Conservation (phyloP, 1,140 invertebrate genomes). For the Pogonomyrmex barbatus region DNA sequence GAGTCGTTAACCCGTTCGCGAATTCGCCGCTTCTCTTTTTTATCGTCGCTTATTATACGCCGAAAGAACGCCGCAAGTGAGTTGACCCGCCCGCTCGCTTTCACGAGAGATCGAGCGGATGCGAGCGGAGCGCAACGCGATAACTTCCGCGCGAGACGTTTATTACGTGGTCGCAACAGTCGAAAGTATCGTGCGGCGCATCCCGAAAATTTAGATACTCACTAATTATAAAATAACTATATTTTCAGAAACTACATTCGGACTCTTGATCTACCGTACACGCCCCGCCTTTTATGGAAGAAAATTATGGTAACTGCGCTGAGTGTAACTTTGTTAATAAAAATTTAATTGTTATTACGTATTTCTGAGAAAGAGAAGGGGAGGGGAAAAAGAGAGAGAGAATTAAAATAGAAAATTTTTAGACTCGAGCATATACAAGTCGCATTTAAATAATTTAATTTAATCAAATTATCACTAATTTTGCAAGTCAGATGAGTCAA, state of each 20-base stretch:
- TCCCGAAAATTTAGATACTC: constrained; percentile 9
- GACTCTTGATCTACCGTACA: not conserved
- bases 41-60: constrained; percentile 56
- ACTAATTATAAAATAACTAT: constrained; percentile 1
- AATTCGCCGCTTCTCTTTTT: constrained; percentile 63
- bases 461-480: not conserved
- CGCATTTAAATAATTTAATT: not conserved
- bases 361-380: not conserved
- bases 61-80: constrained; percentile 21
- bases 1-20: constrained; percentile 73
- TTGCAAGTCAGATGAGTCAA: not conserved
- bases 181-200: constrained; percentile 48
- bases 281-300: not conserved
- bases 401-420: not conserved
- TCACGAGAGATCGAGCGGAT: constrained; percentile 65
- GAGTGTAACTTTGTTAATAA: not conserved
- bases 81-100: constrained; percentile 33
- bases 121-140: constrained; percentile 73
- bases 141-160: constrained; percentile 76
- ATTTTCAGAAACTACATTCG: not conserved
- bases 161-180: constrained; percentile 71
- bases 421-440: not conserved
- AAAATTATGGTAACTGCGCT: not conserved
- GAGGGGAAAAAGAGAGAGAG: not conserved
- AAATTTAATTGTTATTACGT: not conserved